phyloP scores from a whole-genome alignment of 2,797 vertebrate genomes.

The Thripadectes ignobilis region DNA sequence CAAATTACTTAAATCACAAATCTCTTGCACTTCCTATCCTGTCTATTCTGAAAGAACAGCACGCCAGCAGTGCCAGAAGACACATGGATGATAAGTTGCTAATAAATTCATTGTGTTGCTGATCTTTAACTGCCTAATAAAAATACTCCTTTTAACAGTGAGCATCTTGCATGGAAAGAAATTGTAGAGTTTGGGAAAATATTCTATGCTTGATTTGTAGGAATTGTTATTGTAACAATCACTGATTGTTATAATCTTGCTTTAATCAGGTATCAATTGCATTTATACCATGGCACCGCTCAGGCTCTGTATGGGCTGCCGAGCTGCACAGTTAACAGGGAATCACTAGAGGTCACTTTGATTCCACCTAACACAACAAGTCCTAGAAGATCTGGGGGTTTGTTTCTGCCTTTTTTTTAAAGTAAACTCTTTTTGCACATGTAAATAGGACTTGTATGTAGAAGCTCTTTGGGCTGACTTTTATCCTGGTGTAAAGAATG shows the following conservation, averaged over 20 bases:
- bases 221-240: background rate
- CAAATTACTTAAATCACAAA: constrained; percentile 41
- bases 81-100: constrained; percentile 51
- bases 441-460: background rate
- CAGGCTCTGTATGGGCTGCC: background rate
- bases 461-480: background rate
- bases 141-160: background rate
- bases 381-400: background rate
- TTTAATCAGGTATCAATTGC: background rate
- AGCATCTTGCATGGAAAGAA: background rate
- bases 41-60: constrained; percentile 39
- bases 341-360: constrained; percentile 75
- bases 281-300: background rate
- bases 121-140: constrained; percentile 52
- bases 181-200: background rate
- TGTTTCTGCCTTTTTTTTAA: background rate
- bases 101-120: constrained; percentile 61
- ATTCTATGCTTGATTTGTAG: background rate
- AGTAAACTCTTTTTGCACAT: background rate
- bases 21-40: constrained; percentile 5
- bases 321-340: background rate
- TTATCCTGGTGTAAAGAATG: background rate
- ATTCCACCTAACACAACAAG: constrained; percentile 49
- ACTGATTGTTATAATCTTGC: background rate
- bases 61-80: constrained; percentile 44